Percentiles rank a stretch among this genome's conserved stretches.
phyloP scores from a whole-genome alignment of 2,888 invertebrate species.

The Papilio gigon region DNA sequence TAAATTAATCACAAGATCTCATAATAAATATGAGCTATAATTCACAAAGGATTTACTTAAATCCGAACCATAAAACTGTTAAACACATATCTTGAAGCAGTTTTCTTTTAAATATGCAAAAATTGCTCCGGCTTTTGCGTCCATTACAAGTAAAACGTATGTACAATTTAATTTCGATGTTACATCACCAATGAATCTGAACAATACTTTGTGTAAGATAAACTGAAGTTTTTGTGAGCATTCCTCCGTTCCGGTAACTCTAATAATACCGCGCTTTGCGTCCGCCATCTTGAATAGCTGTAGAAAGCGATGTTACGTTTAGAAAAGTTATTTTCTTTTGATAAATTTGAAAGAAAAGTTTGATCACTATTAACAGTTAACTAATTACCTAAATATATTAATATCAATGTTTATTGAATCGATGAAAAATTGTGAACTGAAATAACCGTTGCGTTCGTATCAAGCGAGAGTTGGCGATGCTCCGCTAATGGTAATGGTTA shows the following conservation, averaged over 20 bases:
- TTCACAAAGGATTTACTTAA: too few species aligned
- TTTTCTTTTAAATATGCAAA: not conserved
- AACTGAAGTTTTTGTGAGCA: slow-evolving; percentile 30
- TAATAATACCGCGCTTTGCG: slow-evolving; percentile 32
- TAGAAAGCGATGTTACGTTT: slow-evolving; percentile 13
- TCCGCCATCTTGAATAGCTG: slow-evolving; percentile 32
- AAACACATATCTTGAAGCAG: too few species aligned
- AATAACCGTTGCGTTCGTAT: too few species aligned
- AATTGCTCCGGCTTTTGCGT: not conserved
- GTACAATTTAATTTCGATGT: not conserved
- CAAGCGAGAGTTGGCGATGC: too few species aligned
- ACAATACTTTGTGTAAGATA: slow-evolving; percentile 27
- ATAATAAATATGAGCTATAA: not conserved
- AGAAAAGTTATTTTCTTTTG: slow-evolving; percentile 11
- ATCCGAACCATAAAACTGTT: too few species aligned
- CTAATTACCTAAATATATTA: too few species aligned
- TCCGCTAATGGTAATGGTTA: too few species aligned
- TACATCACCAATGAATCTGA: slow-evolving; percentile 19
- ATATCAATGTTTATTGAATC: too few species aligned
- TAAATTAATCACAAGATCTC: not conserved
- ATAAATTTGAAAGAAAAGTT: not conserved
- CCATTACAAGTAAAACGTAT: not conserved
- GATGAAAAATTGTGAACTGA: too few species aligned
- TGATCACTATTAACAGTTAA: too few species aligned
- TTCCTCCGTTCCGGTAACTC: slow-evolving; percentile 23